A percentile compares a stretch with the other conserved stretches of the same genome.
Evolutionary conservation across 1,140 invertebrate species (phyloP).

Genomic region (Fopius arisanus): DNA sequence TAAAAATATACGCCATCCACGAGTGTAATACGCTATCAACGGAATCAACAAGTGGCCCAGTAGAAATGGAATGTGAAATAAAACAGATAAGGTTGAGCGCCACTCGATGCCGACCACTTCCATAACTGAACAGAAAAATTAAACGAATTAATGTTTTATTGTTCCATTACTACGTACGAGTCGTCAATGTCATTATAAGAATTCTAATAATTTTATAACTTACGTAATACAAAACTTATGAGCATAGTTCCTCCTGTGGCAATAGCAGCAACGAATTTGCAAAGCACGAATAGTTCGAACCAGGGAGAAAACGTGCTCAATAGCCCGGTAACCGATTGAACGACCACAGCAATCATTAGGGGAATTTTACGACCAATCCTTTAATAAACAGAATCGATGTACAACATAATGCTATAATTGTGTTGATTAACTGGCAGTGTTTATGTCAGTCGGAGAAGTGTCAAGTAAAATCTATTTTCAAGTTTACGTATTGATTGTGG

Average conservation of each 20-base stretch:
- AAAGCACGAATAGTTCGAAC: constrained; percentile 74
- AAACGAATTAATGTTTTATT: constrained; percentile 23
- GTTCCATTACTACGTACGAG: not conserved
- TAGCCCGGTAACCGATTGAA: constrained; percentile 72
- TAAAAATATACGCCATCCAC: constrained; percentile 78
- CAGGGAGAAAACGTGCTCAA: constrained; percentile 72
- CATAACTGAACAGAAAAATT: constrained; percentile 68
- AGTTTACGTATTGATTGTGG: not conserved
- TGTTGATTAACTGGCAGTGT: not conserved
- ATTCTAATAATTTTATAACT: constrained; percentile 34
- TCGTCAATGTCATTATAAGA: no score
- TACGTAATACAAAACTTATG: constrained; percentile 72
- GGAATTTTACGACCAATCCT: constrained; percentile 76
- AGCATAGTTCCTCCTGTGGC: constrained; percentile 75
- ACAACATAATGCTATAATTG: not conserved
- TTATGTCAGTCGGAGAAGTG: no score
- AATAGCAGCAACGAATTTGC: constrained; percentile 75
- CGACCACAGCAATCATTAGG: constrained; percentile 70
- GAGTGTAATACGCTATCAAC: constrained; percentile 68
- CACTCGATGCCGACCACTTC: constrained; percentile 76
- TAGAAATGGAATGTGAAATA: constrained; percentile 70
- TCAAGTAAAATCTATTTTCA: not conserved
- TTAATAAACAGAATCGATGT: constrained; percentile 25
- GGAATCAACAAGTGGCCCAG: constrained; percentile 66
- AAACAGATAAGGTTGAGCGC: constrained; percentile 73